Conservation (phyloP, 2,113 vertebrate species). For the Egretta garzetta region DNA sequence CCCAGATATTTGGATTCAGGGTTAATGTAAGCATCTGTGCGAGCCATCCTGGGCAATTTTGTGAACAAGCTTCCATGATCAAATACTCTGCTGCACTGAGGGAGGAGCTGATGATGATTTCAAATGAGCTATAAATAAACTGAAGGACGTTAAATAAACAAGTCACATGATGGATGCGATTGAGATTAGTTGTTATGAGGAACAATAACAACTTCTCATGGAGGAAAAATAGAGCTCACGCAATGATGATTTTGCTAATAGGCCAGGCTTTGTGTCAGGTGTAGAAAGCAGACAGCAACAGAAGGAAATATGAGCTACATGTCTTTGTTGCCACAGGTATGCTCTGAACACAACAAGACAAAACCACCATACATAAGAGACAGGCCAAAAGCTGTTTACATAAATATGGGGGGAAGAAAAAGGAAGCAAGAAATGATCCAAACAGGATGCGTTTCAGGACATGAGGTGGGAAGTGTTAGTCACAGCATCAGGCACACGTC, state of each 20-base stretch:
- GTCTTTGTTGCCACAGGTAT: not conserved
- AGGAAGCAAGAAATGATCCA: conserved; percentile 19
- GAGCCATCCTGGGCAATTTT: not conserved
- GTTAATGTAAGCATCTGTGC: not conserved
- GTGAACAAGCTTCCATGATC: conserved; percentile 13
- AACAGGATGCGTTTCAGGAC: conserved; percentile 39
- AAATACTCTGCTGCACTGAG: conserved; percentile 25
- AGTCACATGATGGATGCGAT: not conserved
- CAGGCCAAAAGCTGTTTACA: not conserved
- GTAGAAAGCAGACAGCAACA: conserved; percentile 2
- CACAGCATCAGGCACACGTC: conserved; percentile 15
- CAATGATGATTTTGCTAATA: not conserved
- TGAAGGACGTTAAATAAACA: conserved; percentile 22
- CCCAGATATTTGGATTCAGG: not conserved
- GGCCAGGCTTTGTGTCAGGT: not conserved
- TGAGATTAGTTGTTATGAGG: not conserved
- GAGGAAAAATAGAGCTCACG: not conserved
- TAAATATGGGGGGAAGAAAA: not conserved
- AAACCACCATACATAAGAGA: not conserved
- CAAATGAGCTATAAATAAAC: conserved; percentile 62
- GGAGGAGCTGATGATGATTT: conserved; percentile 23
- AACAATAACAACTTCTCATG: not conserved
- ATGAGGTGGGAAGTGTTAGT: conserved; percentile 61
- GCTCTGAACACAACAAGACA: not conserved
- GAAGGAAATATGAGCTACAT: not conserved